Percentiles rank a stretch among this genome's conserved stretches.
phyloP scores from a whole-genome alignment of 2,113 vertebrate genomes.

The Callithrix jacchus region DNA sequence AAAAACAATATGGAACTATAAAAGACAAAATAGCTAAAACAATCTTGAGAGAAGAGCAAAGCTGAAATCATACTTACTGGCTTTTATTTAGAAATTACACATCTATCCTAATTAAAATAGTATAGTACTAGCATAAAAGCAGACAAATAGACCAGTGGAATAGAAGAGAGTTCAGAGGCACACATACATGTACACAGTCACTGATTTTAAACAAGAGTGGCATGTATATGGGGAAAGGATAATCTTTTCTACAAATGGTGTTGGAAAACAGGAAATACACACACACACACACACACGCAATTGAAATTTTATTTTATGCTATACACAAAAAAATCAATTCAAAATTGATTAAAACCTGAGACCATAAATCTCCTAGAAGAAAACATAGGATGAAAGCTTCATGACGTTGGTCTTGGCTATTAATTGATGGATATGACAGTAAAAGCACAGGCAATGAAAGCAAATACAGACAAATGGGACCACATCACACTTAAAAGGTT shows the following conservation, averaged over 20 bases:
- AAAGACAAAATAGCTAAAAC: not conserved
- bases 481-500: not conserved
- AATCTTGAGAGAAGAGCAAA: not conserved
- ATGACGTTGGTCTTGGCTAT: not conserved
- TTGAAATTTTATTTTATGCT: not conserved
- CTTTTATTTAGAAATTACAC: not conserved
- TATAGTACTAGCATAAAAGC: not conserved
- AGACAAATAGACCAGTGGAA: not conserved
- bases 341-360: not conserved
- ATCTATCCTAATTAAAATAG: not conserved
- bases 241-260: not conserved
- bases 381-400: not conserved
- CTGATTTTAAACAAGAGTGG: not conserved
- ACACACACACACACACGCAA: not conserved
- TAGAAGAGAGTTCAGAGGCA: not conserved
- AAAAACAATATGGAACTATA: not conserved
- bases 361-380: not conserved
- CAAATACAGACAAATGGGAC: not conserved
- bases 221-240: not conserved
- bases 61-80: not conserved
- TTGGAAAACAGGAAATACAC: not conserved
- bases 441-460: not conserved
- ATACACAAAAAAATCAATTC: not conserved
- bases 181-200: rapidly evolving
- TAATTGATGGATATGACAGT: not conserved